A percentile compares a stretch with the other conserved stretches of the same genome.
phyloP scores from a whole-genome alignment of 2,888 invertebrate genomes.

The Cephonodes hylas region DNA sequence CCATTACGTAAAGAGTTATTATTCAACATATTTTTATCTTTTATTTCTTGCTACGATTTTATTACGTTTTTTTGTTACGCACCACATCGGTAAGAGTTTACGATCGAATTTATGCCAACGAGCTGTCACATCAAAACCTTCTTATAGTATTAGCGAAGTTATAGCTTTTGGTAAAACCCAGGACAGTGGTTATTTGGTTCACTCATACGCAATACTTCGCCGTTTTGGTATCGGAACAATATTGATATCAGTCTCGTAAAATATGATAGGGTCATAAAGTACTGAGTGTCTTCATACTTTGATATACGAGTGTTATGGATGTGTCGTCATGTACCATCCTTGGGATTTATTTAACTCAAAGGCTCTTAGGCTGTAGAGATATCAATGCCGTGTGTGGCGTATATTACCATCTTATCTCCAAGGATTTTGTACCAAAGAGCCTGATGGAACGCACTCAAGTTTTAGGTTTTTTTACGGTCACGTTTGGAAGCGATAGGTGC shows the following conservation, averaged over 20 bases:
- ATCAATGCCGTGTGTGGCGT: not conserved
- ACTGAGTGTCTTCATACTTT: slow-evolving; percentile 17
- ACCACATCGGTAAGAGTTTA: not conserved
- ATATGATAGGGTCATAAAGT: slow-evolving; percentile 19
- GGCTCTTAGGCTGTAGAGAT: not conserved
- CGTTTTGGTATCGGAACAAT: slow-evolving; percentile 15
- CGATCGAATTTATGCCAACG: slow-evolving; percentile 20
- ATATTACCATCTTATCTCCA: not conserved
- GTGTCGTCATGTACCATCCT: not conserved
- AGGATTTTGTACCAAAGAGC: not conserved
- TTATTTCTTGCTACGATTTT: not conserved
- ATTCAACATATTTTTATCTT: not conserved
- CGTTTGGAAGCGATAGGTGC: not conserved
- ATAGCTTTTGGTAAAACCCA: slow-evolving; percentile 1
- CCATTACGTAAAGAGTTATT: not conserved
- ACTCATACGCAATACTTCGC: not conserved
- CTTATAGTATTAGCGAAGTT: slow-evolving; percentile 19
- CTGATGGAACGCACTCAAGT: not conserved
- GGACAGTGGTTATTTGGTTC: not conserved
- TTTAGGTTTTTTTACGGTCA: not conserved
- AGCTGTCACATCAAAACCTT: slow-evolving; percentile 18
- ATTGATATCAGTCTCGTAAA: slow-evolving; percentile 18
- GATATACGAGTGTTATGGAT: slow-evolving; percentile 13
- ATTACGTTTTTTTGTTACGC: slow-evolving; percentile 1
- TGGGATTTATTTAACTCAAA: slow-evolving; percentile 2